Percentiles rank a stretch among this genome's conserved stretches.
phyloP scores from a whole-genome alignment of 2,797 vertebrate species.

The Myoxocephalus aenaeus region DNA sequence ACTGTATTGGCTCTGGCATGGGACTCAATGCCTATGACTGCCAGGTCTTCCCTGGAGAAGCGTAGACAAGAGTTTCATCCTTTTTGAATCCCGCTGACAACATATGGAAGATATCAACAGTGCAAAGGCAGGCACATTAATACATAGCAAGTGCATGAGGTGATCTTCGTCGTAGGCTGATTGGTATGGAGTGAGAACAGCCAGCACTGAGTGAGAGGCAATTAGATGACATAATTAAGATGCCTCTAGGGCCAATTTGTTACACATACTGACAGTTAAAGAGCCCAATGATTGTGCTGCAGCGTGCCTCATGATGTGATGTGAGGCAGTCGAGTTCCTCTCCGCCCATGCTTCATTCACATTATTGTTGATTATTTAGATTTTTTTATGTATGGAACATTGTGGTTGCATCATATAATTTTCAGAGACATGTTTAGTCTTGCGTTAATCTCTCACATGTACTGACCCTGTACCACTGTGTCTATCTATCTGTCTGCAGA shows the following conservation, averaged over 20 bases:
- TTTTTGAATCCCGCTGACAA: constrained; percentile 47
- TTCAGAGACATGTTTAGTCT: neutral
- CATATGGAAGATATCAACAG: constrained; percentile 28
- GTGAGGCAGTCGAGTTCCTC: constrained; percentile 4
- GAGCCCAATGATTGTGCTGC: constrained; percentile 63
- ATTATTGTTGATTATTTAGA: neutral
- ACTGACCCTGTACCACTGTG: constrained; percentile 30
- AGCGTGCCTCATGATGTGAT: constrained; percentile 25
- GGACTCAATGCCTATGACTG: constrained; percentile 18
- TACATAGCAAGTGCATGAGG: constrained; percentile 18
- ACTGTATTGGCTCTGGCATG: constrained; percentile 35
- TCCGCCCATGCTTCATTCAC: constrained; percentile 8
- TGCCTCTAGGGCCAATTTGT: constrained; percentile 79
- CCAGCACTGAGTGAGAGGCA: constrained; percentile 63
- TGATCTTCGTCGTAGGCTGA: constrained; percentile 53
- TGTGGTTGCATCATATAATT: neutral
- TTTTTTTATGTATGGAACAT: neutral
- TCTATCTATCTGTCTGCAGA: constrained; percentile 86
- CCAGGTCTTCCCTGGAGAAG: constrained; percentile 23
- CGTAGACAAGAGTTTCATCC: constrained; percentile 13
- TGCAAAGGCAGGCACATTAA: constrained; percentile 13
- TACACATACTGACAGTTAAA: constrained; percentile 68
- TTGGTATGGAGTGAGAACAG: constrained; percentile 63
- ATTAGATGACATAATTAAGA: constrained; percentile 80
- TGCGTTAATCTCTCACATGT: constrained; percentile 11